Evolutionary conservation across 2,888 invertebrate genomes (phyloP).

Genomic region (Siphlonurus alternatus): DNA sequence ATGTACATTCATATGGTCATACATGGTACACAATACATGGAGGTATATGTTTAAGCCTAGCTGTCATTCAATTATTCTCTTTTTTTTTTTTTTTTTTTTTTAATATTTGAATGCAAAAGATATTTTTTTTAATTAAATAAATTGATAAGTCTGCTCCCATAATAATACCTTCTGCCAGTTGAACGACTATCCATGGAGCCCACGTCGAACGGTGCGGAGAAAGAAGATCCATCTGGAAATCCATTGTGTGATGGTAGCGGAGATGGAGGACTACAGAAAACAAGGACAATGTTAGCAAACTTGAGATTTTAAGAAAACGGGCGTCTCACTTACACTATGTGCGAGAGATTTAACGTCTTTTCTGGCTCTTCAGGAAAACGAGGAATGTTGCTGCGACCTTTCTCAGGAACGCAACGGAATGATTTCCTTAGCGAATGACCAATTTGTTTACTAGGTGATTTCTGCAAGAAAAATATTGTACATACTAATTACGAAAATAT

Average conservation of each 20-base stretch:
- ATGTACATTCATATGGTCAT: no score
- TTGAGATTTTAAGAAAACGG: background rate
- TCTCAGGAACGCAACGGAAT: conserved; percentile 91
- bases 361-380: conserved; percentile 89
- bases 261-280: conserved; percentile 59
- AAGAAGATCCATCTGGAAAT: conserved; percentile 52
- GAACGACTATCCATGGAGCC: conserved; percentile 57
- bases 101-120: no score
- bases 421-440: conserved; percentile 93
- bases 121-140: no score
- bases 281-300: background rate
- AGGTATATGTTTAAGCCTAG: no score
- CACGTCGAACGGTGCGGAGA: conserved; percentile 51
- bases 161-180: conserved; percentile 38
- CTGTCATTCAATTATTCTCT: no score
- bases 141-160: no score
- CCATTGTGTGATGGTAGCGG: conserved; percentile 88
- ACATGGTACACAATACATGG: no score
- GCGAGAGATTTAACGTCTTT: conserved; percentile 84
- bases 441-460: conserved; percentile 93
- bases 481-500: background rate
- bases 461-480: conserved; percentile 39
- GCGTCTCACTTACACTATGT: conserved; percentile 69
- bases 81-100: no score
- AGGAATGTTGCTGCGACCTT: conserved; percentile 61